Conservation (phyloP, 2,113 vertebrate species). For the Phaetusa simplex region DNA sequence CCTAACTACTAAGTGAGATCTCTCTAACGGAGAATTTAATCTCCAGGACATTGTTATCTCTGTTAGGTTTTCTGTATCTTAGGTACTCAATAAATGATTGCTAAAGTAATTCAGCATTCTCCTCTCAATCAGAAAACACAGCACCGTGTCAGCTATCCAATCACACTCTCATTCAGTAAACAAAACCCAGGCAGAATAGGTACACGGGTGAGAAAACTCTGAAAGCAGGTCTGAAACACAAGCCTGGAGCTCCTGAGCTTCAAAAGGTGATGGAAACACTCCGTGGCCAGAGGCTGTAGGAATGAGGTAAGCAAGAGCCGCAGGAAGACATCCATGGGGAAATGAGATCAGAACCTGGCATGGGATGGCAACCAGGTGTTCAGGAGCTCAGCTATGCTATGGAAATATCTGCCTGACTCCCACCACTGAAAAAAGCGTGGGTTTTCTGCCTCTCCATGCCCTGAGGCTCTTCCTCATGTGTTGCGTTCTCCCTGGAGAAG, state of each 20-base stretch:
- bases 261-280: neutral
- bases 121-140: constrained; percentile 17
- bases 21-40: constrained; percentile 25
- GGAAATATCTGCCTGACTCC: neutral
- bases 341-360: neutral
- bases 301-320: neutral
- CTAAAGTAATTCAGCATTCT: constrained; percentile 33
- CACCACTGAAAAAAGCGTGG: rapidly evolving
- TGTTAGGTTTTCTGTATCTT: constrained; percentile 23
- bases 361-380: neutral
- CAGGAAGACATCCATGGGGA: neutral
- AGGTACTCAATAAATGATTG: constrained; percentile 54
- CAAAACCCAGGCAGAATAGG: neutral
- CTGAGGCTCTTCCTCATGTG: neutral
- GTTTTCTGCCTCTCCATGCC: neutral
- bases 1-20: neutral
- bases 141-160: neutral
- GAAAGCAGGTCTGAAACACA: neutral
- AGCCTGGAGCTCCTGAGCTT: neutral
- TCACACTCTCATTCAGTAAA: neutral
- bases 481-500: neutral
- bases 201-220: neutral
- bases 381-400: neutral
- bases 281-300: rapidly evolving
- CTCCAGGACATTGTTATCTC: constrained; percentile 18